Evolutionary conservation across 1,140 invertebrate genomes (phyloP).

Genomic region (Glossosoma conforme): DNA sequence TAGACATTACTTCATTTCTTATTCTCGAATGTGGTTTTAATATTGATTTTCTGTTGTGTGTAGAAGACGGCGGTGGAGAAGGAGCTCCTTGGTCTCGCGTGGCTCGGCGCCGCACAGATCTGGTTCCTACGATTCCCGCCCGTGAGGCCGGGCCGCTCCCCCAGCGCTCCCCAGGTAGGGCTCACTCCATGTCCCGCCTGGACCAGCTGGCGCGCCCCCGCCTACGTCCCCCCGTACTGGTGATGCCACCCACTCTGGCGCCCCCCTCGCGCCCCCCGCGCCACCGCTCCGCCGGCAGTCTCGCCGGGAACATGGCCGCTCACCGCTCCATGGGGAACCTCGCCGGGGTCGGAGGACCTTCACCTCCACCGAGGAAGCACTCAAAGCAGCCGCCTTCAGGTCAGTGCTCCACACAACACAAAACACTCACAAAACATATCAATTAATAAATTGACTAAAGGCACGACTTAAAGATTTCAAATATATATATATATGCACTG

Average conservation of each 20-base stretch:
- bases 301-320: conserved; percentile 6
- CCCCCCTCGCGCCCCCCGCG: conserved; percentile 25
- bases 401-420: no score
- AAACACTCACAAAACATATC: no score
- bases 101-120: conserved; percentile 79
- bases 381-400: background rate
- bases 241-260: conserved; percentile 40
- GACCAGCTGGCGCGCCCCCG: conserved; percentile 76
- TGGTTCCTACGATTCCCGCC: conserved; percentile 83
- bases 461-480: no score
- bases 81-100: conserved; percentile 61
- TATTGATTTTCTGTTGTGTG: no score
- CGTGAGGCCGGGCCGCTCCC: conserved; percentile 55
- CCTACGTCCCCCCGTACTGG: conserved; percentile 39
- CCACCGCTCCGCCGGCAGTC: conserved; percentile 20
- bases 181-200: conserved; percentile 86
- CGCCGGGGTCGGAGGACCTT: conserved; percentile 8
- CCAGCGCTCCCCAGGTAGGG: conserved; percentile 75
- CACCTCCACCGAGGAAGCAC: conserved; percentile 24
- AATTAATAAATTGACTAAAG: no score
- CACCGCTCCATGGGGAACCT: conserved; percentile 20
- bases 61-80: conserved; percentile 47
- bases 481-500: no score
- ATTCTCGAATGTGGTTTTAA: no score
- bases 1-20: no score